phyloP scores from a whole-genome alignment of 2,888 invertebrate genomes.

The Ophioninae sp. region DNA sequence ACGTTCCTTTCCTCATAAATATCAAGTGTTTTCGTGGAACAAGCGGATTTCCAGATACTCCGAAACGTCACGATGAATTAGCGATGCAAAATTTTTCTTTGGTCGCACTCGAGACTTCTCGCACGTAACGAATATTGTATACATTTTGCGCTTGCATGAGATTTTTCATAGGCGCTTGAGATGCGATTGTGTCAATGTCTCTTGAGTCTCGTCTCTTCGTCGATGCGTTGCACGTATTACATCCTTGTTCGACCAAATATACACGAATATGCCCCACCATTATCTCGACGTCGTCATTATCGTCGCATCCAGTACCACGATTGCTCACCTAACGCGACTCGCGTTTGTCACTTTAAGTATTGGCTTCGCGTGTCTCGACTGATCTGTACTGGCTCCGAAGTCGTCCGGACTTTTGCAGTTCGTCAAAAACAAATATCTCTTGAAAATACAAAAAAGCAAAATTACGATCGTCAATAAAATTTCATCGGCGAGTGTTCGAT shows the following conservation, averaged over 20 bases:
- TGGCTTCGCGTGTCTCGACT: constrained; percentile 12
- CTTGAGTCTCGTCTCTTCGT: constrained; percentile 4
- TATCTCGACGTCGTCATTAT: constrained; percentile 24
- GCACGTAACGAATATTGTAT: neutral
- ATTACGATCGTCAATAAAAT: neutral
- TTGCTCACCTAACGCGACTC: constrained; percentile 35
- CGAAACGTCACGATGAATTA: constrained; percentile 13
- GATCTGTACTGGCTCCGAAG: constrained; percentile 34
- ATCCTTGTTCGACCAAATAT: constrained; percentile 38
- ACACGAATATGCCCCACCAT: constrained; percentile 42
- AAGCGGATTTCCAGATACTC: neutral
- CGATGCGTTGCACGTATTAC: neutral
- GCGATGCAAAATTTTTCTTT: constrained; percentile 30
- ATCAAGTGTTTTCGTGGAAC: neutral
- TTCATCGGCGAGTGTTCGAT: constrained; percentile 1
- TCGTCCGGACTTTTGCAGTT: constrained; percentile 6
- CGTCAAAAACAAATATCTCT: neutral
- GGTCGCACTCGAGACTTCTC: constrained; percentile 15
- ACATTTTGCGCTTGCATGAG: neutral
- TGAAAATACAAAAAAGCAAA: constrained; percentile 4
- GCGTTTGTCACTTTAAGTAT: constrained; percentile 48
- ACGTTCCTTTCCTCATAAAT: neutral
- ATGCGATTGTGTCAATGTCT: constrained; percentile 11
- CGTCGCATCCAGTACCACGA: constrained; percentile 25
- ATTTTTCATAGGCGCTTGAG: constrained; percentile 18